phyloP scores from a whole-genome alignment of 2,888 invertebrate species.

The Epinotia demarniana region DNA sequence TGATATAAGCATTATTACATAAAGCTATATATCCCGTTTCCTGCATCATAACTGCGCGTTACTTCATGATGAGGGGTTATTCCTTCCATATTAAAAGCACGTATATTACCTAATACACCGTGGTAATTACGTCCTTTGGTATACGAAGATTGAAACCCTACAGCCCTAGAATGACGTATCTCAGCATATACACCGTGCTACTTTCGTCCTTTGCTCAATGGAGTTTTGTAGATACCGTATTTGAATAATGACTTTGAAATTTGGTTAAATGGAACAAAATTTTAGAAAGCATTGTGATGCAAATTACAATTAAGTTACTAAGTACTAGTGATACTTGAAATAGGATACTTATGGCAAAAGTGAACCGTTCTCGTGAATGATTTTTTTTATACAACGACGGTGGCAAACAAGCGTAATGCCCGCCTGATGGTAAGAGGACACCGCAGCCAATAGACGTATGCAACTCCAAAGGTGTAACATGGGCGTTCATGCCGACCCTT shows the following conservation, averaged over 20 bases:
- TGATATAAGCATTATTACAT: constrained; percentile 20
- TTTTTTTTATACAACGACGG: no score
- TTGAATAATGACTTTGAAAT: constrained; percentile 30
- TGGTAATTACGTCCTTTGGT: neutral
- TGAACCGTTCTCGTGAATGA: no score
- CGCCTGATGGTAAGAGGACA: no score
- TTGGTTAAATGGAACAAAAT: constrained; percentile 11
- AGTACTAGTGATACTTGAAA: no score
- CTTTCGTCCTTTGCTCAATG: neutral
- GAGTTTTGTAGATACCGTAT: neutral
- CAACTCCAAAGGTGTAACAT: no score
- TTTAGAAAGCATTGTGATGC: neutral
- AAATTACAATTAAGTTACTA: neutral
- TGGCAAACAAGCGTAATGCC: no score
- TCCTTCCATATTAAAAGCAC: neutral
- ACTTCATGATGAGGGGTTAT: neutral
- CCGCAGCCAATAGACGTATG: no score
- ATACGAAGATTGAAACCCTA: neutral
- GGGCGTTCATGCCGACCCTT: no score
- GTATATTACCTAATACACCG: neutral
- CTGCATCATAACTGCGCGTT: constrained; percentile 27
- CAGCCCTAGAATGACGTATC: neutral
- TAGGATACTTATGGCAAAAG: no score
- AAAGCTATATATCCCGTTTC: constrained; percentile 15
- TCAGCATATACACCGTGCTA: neutral